phyloP scores from a whole-genome alignment of 64 coral and sea anemone species.

The Pachyseris speciosa region DNA sequence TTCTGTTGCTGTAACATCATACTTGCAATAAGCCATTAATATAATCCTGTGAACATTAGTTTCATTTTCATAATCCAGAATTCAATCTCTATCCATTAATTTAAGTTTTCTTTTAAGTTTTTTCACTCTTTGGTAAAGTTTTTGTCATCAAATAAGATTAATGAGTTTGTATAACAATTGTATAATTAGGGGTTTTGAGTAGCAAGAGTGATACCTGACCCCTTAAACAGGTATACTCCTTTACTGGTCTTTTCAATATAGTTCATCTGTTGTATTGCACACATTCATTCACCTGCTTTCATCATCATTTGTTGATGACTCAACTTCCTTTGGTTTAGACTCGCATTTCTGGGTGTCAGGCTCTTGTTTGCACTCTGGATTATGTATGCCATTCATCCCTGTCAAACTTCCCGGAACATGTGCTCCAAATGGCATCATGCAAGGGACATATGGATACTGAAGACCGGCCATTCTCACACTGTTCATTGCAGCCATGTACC shows the following conservation, averaged over 20 bases:
- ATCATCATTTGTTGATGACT: not conserved
- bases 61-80: no score
- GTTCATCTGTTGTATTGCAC: not conserved
- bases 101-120: no score
- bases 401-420: not conserved
- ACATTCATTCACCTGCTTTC: not conserved
- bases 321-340: not conserved
- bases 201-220: no score
- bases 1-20: no score
- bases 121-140: no score
- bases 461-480: constrained; percentile 8
- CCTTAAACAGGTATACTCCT: not conserved
- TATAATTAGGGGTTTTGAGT: no score
- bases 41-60: no score
- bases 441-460: constrained; percentile 22
- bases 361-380: not conserved
- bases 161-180: no score
- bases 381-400: not conserved
- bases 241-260: not conserved
- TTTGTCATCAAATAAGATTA: no score
- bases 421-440: not conserved
- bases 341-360: constrained; percentile 1
- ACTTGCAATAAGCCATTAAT: no score
- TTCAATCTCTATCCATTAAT: no score
- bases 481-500: not conserved